Percentiles rank a stretch among this genome's conserved stretches.
Conservation (phyloP, 1,140 invertebrate genomes). For the Aphelenchoides avenae region DNA sequence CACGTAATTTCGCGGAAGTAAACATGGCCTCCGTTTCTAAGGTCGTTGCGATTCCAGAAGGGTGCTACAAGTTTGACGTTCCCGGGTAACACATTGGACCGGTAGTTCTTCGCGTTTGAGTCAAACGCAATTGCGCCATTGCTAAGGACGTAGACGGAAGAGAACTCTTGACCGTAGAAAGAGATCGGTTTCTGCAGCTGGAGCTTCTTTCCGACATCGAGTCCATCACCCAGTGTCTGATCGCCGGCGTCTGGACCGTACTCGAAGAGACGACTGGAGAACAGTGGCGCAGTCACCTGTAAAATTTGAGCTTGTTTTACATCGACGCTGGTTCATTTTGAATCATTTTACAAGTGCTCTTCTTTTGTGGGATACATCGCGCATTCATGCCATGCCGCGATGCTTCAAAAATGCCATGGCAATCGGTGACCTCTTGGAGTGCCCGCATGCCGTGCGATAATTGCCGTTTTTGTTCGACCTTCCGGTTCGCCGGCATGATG, state of each 20-base stretch:
- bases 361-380: not conserved
- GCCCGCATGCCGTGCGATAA: not conserved
- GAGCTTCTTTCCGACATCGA: constrained; percentile 53
- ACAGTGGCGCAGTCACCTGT: constrained; percentile 57
- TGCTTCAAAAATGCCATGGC: constrained; percentile 9
- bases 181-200: constrained; percentile 43
- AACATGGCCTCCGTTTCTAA: constrained; percentile 55
- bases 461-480: not conserved
- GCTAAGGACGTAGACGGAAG: constrained; percentile 51
- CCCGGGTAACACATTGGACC: constrained; percentile 50
- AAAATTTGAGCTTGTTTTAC: not conserved
- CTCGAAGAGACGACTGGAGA: constrained; percentile 56
- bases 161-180: constrained; percentile 52
- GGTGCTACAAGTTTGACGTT: constrained; percentile 48
- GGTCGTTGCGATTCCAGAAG: constrained; percentile 58
- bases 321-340: constrained; percentile 1
- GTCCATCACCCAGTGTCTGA: constrained; percentile 28
- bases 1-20: constrained; percentile 50
- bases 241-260: constrained; percentile 54
- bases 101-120: constrained; percentile 33
- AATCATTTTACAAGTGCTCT: constrained; percentile 8
- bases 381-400: not conserved
- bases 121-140: constrained; percentile 59
- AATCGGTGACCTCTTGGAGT: not conserved
- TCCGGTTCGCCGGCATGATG: not conserved